Evolutionary conservation across 2,797 vertebrate species (phyloP), one percentile per base, ranked within the genome.

Genomic region (Myotis findleyi): DNA sequence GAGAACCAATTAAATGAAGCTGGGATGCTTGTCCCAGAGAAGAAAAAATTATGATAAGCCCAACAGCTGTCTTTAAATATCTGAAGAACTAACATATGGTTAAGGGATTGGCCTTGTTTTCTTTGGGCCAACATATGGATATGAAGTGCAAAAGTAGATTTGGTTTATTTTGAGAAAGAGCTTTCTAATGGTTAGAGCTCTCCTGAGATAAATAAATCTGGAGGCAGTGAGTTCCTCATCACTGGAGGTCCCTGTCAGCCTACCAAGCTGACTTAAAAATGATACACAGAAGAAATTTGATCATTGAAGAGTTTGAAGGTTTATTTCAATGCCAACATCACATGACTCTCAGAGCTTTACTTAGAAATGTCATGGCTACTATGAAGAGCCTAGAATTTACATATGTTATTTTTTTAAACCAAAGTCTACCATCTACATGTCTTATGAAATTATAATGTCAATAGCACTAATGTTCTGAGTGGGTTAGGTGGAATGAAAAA

Each of bases 41-140:
- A 85, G 14, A 84, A 38, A 80, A 89, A 92, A 91, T 87, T n/a
- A 75, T 44, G 27, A 13, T 69, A 21, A 79, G 86, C 20, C 33
- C 30, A 59, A 84, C 11, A 92, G 12, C n/a, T 89, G 23, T 69
- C 92, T 86, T 62, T 77, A 76, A 87, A 73, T 51, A 89, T 82
- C 73, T 59, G 41, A 93, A 86, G 38, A 79, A n/a, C n/a, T 69
- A 49, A 20, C 44, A 17, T 27, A 11, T 51, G 14, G 38, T 33
- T 66, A 80, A 59, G n/a, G 9, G 30, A 87, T 47, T 73, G 79
- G 20, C 27, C 20, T 91, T 53, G 8, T 90, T 85, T 82, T 91
- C 59, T 76, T 3, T n/a, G 75, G 59, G 12, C 12, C 47, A 80
- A 77, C 41, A 81, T n/a, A 83, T 57, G 38, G 36, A 87, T 82